Conservation (phyloP, 2,797 vertebrate genomes). For the Smutsia gigantea region DNA sequence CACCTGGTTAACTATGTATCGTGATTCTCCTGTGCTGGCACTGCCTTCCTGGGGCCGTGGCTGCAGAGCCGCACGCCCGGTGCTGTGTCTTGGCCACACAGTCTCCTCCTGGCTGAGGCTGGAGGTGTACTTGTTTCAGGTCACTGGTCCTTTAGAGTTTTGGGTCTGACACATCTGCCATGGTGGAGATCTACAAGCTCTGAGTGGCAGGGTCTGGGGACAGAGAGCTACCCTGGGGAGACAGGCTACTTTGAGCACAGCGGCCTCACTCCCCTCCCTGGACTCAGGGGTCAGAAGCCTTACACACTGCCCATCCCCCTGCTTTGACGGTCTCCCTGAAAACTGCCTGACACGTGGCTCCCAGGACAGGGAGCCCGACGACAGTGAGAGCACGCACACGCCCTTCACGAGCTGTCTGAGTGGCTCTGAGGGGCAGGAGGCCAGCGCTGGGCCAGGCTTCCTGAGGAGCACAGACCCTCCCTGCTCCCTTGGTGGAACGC, state of each 20-base stretch:
- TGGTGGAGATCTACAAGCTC: neutral
- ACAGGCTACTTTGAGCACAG: fast-evolving
- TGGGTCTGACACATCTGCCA: too few relatives aligned
- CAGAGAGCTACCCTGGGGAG: neutral
- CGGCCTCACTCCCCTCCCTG: too few relatives aligned
- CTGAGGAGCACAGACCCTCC: neutral
- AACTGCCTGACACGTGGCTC: neutral
- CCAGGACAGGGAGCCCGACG: neutral
- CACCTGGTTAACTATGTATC: fast-evolving
- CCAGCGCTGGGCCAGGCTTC: neutral
- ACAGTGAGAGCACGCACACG: neutral
- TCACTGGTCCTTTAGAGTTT: too few relatives aligned
- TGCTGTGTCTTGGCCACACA: too few relatives aligned
- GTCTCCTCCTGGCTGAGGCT: too few relatives aligned
- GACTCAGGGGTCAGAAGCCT: too few relatives aligned
- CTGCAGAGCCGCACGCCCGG: too few relatives aligned
- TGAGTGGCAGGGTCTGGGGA: fast-evolving
- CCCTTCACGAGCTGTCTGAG: too few relatives aligned
- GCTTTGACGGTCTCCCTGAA: neutral
- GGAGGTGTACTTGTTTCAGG: neutral
- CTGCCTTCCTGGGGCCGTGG: too few relatives aligned
- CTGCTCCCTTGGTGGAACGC: neutral
- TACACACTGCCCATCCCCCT: neutral
- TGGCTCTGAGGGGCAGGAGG: neutral
- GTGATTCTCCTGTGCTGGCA: fast-evolving